These are phyloP conservation scores for Xiphophorus hellerii DNA, from an alignment of 2,113 vertebrate species.

Conservation along the genomic window DNA sequence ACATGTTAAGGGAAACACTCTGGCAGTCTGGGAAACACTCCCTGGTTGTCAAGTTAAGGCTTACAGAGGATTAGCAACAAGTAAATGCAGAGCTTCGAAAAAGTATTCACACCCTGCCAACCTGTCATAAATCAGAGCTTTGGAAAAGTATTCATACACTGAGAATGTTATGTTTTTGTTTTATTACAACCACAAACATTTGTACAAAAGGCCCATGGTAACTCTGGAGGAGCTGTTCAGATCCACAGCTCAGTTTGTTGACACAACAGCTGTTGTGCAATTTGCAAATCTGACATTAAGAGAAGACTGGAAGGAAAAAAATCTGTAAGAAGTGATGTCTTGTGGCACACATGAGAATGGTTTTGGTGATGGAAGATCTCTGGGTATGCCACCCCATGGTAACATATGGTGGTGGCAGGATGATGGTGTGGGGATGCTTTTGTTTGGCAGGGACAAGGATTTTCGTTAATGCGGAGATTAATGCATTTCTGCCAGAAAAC, in stretches of 20 bases:
- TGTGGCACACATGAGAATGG: no score
- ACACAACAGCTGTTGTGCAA: background rate
- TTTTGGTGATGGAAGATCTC: no score
- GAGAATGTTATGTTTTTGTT: no score
- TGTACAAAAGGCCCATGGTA: background rate
- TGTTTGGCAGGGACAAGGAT: background rate
- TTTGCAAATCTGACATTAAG: background rate
- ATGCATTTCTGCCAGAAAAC: background rate
- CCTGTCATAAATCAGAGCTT: background rate
- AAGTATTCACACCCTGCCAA: background rate
- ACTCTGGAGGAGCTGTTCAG: background rate
- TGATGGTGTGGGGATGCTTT: background rate
- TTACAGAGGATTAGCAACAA: slow-evolving; percentile 8
- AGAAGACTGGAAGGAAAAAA: background rate
- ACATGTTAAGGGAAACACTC: slow-evolving; percentile 4
- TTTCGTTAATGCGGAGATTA: background rate
- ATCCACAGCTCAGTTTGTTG: background rate
- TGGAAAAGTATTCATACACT: background rate
- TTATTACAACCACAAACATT: background rate
- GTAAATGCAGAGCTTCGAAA: background rate
- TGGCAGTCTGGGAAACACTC: slow-evolving; percentile 12
- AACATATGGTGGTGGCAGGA: background rate
- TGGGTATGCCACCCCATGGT: background rate
- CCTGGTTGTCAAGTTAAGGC: slow-evolving; percentile 5
- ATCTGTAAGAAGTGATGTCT: background rate